Percentiles rank a stretch among this genome's conserved stretches.
These are phyloP conservation scores for Apotomis betuletana DNA, from an alignment of 2,888 invertebrate genomes.

Conservation along the genomic window DNA sequence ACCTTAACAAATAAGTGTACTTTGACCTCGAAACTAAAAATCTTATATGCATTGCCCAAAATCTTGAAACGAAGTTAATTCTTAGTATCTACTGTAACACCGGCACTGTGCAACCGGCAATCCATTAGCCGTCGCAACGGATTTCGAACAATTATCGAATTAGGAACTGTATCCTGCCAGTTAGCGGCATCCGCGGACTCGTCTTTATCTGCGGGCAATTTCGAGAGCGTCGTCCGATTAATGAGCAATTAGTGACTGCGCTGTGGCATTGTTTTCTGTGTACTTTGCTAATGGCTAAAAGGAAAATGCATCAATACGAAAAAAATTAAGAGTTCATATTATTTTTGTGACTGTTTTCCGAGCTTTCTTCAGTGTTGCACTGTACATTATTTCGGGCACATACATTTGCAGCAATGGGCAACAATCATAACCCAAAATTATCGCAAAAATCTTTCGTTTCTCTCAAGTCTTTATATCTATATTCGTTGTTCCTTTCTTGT, in stretches of 20 bases:
- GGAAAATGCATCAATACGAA: background rate
- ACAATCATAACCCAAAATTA: too few species aligned
- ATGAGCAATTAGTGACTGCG: conserved; percentile 15
- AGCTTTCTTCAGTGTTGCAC: too few species aligned
- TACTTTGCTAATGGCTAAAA: background rate
- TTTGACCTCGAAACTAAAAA: background rate
- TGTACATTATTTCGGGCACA: too few species aligned
- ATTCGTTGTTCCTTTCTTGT: too few species aligned
- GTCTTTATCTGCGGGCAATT: conserved; percentile 25
- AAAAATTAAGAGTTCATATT: too few species aligned
- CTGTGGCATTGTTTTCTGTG: conserved; percentile 17
- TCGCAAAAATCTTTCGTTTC: too few species aligned
- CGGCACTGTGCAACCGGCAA: conserved; percentile 50
- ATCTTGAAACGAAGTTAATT: background rate
- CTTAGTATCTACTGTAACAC: conserved; percentile 23
- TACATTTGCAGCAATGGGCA: too few species aligned
- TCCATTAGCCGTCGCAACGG: conserved; percentile 58
- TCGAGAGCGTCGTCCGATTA: conserved; percentile 27
- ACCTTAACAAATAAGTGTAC: too few species aligned
- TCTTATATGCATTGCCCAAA: background rate
- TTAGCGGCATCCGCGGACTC: conserved; percentile 47
- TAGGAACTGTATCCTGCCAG: conserved; percentile 70
- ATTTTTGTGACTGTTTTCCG: too few species aligned
- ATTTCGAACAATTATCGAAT: conserved; percentile 76
- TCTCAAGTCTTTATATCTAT: too few species aligned